A percentile compares a stretch with the other conserved stretches of the same genome.
These are phyloP conservation scores for Heliconius cydno DNA, from an alignment of 2,888 invertebrate species.

Conservation along the genomic window DNA sequence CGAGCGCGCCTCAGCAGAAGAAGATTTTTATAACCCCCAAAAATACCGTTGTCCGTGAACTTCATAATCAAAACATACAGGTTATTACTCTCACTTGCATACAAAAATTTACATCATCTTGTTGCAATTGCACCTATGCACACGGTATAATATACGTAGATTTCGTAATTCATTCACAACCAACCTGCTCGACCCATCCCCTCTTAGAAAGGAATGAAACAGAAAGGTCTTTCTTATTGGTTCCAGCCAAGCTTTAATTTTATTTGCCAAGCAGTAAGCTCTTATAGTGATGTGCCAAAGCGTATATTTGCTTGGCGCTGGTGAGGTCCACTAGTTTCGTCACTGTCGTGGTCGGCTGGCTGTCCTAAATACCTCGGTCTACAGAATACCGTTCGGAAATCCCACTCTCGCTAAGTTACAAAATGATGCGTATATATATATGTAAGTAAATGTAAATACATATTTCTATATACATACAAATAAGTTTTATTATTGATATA, in stretches of 20 bases:
- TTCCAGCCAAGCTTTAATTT: conserved; percentile 41
- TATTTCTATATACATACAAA: background rate
- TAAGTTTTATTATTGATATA: background rate
- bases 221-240: conserved; percentile 44
- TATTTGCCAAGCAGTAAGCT: conserved; percentile 48
- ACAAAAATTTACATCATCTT: conserved; percentile 54
- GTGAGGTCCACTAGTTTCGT: conserved; percentile 59
- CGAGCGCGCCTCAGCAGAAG: background rate
- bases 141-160: conserved; percentile 42
- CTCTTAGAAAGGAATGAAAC: conserved; percentile 28
- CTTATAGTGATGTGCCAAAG: conserved; percentile 52
- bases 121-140: conserved; percentile 47
- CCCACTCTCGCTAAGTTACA: conserved; percentile 51
- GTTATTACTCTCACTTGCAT: conserved; percentile 44
- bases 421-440: conserved; percentile 46
- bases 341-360: conserved; percentile 61
- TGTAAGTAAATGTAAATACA: background rate
- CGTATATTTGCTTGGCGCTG: conserved; percentile 52
- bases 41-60: conserved; percentile 42
- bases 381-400: conserved; percentile 64
- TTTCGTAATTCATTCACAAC: conserved; percentile 63
- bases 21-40: background rate
- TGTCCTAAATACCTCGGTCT: conserved; percentile 69
- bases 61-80: conserved; percentile 36
- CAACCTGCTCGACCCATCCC: conserved; percentile 47